A percentile compares a stretch with the other conserved stretches of the same genome.
phyloP scores from a whole-genome alignment of 2,113 vertebrate genomes.

The Alligator mississippiensis region DNA sequence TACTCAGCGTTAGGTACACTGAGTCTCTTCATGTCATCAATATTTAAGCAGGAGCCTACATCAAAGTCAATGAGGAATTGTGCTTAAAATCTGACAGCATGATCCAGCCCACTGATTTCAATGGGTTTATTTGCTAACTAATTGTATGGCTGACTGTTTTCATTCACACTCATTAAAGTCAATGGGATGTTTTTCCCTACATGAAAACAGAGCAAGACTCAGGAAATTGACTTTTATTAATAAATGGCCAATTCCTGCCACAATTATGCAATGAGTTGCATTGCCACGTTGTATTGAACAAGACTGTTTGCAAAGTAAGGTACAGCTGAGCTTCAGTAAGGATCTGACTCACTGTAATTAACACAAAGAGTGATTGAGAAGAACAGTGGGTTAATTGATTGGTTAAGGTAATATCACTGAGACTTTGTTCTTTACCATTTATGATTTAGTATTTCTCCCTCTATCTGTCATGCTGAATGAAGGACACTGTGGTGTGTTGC shows the following conservation, averaged over 20 bases:
- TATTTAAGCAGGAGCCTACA: neutral
- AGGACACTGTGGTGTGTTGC: slow-evolving; percentile 38
- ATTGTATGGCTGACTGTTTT: neutral
- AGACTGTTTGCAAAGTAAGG: neutral
- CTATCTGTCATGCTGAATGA: neutral
- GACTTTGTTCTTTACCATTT: neutral
- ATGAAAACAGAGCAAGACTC: neutral
- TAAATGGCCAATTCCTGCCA: neutral
- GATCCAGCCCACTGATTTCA: neutral
- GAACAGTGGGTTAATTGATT: neutral
- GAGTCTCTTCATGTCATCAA: too few relatives aligned
- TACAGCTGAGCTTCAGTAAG: neutral
- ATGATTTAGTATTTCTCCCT: neutral
- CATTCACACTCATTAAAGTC: neutral
- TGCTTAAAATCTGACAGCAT: neutral
- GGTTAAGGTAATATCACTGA: neutral
- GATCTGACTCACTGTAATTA: neutral
- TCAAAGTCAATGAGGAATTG: neutral
- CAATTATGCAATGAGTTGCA: fast-evolving
- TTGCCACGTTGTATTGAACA: fast-evolving
- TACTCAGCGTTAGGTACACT: neutral
- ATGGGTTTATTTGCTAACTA: neutral
- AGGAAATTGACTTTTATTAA: neutral
- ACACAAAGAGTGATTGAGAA: neutral
- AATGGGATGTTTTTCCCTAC: neutral